Conservation (phyloP, 2,888 invertebrate genomes). For the Watsonalla cultraria region DNA sequence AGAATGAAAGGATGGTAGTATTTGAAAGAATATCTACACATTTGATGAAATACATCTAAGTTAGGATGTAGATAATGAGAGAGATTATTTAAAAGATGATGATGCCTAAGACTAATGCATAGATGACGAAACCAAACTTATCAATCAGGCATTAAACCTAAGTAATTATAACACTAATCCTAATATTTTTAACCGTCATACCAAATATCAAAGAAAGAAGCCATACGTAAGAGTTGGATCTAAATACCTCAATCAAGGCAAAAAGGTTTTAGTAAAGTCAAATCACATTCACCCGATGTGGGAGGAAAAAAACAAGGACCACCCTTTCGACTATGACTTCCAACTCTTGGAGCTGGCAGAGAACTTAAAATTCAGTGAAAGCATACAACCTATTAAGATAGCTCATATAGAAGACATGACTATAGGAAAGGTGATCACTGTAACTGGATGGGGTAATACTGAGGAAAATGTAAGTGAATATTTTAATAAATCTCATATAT, state of each 20-base stretch:
- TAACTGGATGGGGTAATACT: conserved; percentile 71
- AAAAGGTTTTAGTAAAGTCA: conserved; percentile 33
- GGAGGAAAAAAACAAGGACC: conserved; percentile 46
- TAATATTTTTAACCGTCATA: too few species aligned
- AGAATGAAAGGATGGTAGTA: too few species aligned
- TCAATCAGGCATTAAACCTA: too few species aligned
- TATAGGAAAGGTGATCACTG: conserved; percentile 59
- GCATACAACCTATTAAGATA: conserved; percentile 56
- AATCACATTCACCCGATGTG: conserved; percentile 53
- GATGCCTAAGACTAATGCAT: too few species aligned
- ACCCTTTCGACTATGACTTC: conserved; percentile 66
- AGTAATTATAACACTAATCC: neutral
- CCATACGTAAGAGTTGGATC: conserved; percentile 58
- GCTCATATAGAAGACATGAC: conserved; percentile 64
- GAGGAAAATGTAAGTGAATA: conserved; percentile 61
- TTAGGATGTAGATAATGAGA: too few species aligned
- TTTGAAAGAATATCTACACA: too few species aligned
- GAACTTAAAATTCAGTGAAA: conserved; percentile 45
- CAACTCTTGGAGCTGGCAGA: conserved; percentile 55
- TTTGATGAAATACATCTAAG: too few species aligned
- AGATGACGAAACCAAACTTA: too few species aligned
- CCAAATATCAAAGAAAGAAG: conserved; percentile 45
- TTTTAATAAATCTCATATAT: too few species aligned
- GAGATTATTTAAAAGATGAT: too few species aligned
- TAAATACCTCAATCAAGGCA: conserved; percentile 53